Evolutionary conservation across 2,888 invertebrate genomes (phyloP), one percentile per base, ranked within the genome.

Genomic region (Mythimna loreyi): DNA sequence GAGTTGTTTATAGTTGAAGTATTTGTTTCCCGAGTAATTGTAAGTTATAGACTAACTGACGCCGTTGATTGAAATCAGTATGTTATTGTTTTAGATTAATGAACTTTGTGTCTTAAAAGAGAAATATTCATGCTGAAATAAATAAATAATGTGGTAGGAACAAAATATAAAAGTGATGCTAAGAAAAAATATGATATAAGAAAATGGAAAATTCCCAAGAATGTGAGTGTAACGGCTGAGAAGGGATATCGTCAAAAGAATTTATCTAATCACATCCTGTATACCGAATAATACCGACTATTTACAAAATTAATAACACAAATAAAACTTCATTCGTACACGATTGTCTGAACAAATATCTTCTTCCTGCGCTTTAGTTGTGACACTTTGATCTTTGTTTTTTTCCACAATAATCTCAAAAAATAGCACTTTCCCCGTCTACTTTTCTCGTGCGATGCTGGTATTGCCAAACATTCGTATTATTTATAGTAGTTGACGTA

Each of bases 401-500:
- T 62, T 77, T 69, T 70, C 43, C 47, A 43, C 25, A 40, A 56
- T 28, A 19, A 28, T 52, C 19, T 33, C 0, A 74, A 52, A 53
- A 73, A 61, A 77, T 13, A 43, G 21, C 11, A 21, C n/a, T n/a
- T 19, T 52, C n/a, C 33, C 50, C 69, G 30, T 72, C 72, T 67
- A 78, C 62, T 21, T 65, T 72, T 65, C 60, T 79, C 55, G 63
- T 70, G 75, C 69, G 47, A 58, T 58, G 45, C 64, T 61, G 43
- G 80, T 89, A 89, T 89, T 92, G 93, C 89, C 92, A 92, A 92
- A 91, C 89, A 88, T 85, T 87, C 67, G 67, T 74, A 87, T 73
- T 90, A 92, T 92, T 92, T 90, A 90, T 92, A 91, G 80, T 74
- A 78, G 80, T 86, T 92, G 92, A 93, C 93, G 92, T 88, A 89